Evolutionary conservation across 2,888 invertebrate species (phyloP).

Genomic region (Pollenia amentaria): DNA sequence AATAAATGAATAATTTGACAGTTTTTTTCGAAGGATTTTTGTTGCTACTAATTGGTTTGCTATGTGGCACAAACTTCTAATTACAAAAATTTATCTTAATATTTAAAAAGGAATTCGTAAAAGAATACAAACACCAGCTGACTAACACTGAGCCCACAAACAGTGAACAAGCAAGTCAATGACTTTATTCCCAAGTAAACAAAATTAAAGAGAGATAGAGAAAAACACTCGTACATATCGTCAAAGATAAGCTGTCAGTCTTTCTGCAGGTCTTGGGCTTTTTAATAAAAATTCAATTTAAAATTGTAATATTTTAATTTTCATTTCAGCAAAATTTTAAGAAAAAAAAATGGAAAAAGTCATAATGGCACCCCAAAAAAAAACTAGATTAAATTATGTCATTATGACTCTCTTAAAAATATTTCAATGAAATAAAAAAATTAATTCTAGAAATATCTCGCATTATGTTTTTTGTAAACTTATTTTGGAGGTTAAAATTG

Average conservation of each 20-base stretch:
- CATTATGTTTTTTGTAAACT: background rate
- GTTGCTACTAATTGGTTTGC: conserved; percentile 68
- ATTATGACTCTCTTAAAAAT: conserved; percentile 23
- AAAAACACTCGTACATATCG: conserved; percentile 25
- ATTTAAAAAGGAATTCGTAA: conserved; percentile 5
- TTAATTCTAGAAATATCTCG: background rate
- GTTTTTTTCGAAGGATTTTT: conserved; percentile 32
- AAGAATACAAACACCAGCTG: conserved; percentile 37
- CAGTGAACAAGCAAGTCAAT: conserved; percentile 40
- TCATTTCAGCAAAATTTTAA: background rate
- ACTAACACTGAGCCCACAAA: conserved; percentile 5
- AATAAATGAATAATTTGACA: conserved; percentile 69
- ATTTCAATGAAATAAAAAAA: background rate
- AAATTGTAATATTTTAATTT: conserved; percentile 31
- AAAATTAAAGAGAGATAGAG: background rate
- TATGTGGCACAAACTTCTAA: conserved; percentile 61
- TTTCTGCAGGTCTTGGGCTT: background rate
- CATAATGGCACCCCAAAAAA: background rate
- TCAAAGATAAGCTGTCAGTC: conserved; percentile 33
- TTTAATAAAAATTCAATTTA: conserved; percentile 45
- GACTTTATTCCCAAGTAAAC: conserved; percentile 31
- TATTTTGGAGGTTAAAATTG: conserved; percentile 17
- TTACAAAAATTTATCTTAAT: conserved; percentile 54
- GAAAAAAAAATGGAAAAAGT: background rate
- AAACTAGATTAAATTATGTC: conserved; percentile 50